These are phyloP conservation scores for Lepidurus apus DNA, from an alignment of 1,140 invertebrate genomes.

Conservation along the genomic window DNA sequence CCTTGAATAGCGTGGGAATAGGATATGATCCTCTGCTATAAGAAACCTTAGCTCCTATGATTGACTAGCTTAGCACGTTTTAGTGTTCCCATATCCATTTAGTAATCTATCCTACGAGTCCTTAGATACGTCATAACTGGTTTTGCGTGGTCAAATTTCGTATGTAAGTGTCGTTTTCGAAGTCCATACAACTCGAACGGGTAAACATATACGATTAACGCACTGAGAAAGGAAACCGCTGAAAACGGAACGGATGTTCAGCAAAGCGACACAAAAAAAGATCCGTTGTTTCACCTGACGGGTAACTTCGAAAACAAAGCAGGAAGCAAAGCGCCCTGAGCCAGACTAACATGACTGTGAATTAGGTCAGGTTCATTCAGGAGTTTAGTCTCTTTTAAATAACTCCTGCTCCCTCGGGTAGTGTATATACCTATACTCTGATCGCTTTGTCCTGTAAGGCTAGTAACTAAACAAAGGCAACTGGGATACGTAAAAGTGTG, in stretches of 20 bases:
- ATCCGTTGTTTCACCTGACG: background rate
- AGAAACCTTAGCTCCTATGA: background rate
- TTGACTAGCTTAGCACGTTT: constrained; percentile 10
- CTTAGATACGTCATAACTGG: background rate
- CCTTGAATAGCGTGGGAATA: too few species aligned
- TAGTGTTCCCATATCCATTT: background rate
- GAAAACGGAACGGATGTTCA: too few species aligned
- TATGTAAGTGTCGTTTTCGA: too few species aligned
- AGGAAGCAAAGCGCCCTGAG: constrained; percentile 6
- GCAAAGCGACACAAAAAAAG: too few species aligned
- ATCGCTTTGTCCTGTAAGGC: too few species aligned
- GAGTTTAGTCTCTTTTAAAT: background rate
- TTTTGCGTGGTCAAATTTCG: background rate
- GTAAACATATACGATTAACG: too few species aligned
- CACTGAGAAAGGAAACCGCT: too few species aligned
- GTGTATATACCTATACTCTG: too few species aligned
- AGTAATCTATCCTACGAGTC: background rate
- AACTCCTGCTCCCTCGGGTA: background rate
- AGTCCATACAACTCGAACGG: too few species aligned
- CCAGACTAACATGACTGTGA: background rate
- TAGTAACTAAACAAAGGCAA: too few species aligned
- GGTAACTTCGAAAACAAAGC: background rate
- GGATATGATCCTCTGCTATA: background rate
- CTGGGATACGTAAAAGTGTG: too few species aligned
- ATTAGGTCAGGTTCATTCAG: constrained; percentile 1